Evolutionary conservation across 2,888 invertebrate genomes (phyloP).

Genomic region (Sylvicola cinctus): DNA sequence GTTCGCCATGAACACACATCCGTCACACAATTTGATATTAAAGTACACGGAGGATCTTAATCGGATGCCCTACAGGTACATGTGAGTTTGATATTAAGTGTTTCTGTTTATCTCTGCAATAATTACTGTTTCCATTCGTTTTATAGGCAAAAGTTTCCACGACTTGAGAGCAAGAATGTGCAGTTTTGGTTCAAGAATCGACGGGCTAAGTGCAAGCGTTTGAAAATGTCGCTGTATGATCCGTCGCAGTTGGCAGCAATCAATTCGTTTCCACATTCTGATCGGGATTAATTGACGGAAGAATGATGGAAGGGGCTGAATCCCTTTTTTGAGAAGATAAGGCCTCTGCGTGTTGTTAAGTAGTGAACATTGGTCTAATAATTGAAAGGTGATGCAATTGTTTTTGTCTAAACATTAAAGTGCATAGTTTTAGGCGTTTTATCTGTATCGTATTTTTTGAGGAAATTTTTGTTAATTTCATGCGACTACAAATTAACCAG

Average conservation of each 20-base stretch:
- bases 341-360: too few species aligned
- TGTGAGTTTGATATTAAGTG: constrained; percentile 9
- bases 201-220: constrained; percentile 90
- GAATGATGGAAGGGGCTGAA: not conserved
- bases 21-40: constrained; percentile 90
- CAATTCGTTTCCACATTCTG: constrained; percentile 22
- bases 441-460: too few species aligned
- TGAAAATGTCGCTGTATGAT: constrained; percentile 79
- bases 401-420: too few species aligned
- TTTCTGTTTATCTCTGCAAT: not conserved
- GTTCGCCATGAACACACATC: constrained; percentile 96
- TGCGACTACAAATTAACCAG: too few species aligned
- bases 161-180: constrained; percentile 96
- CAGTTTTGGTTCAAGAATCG: constrained; percentile 99
- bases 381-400: too few species aligned
- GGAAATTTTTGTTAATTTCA: too few species aligned
- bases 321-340: too few species aligned
- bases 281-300: constrained; percentile 16
- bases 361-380: too few species aligned
- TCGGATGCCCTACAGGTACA: constrained; percentile 65
- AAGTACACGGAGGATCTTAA: constrained; percentile 97
- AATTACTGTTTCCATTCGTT: not conserved
- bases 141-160: constrained; percentile 81
- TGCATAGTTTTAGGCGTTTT: too few species aligned
- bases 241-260: constrained; percentile 19